A percentile compares a stretch with the other conserved stretches of the same genome.
These are phyloP conservation scores for Euclidia mi DNA, from an alignment of 2,888 invertebrate species.

Conservation along the genomic window DNA sequence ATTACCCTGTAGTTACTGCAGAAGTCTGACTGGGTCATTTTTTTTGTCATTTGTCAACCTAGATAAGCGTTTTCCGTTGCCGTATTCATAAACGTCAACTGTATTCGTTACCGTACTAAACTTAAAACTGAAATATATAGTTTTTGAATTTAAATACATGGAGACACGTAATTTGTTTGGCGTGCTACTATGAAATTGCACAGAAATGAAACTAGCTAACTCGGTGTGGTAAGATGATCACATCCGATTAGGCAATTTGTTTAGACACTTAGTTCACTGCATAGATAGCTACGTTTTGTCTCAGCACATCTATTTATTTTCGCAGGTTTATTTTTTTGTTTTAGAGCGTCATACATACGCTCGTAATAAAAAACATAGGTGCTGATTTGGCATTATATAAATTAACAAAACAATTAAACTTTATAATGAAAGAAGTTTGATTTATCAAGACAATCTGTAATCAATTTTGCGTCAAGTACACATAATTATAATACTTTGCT, in stretches of 20 bases:
- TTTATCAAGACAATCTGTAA: no score
- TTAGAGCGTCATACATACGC: no score
- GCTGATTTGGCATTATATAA: no score
- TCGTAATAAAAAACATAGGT: no score
- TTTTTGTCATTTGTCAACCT: constrained; percentile 6
- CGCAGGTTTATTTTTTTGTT: constrained; percentile 9
- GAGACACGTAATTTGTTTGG: constrained; percentile 34
- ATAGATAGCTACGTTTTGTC: constrained; percentile 20
- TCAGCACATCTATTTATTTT: neutral
- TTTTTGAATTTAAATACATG: constrained; percentile 34
- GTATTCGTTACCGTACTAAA: constrained; percentile 17
- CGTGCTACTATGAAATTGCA: constrained; percentile 31
- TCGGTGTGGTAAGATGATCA: constrained; percentile 54
- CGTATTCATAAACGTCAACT: constrained; percentile 29
- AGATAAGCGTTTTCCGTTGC: constrained; percentile 18
- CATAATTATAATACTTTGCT: no score
- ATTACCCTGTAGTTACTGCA: neutral
- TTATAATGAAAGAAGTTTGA: no score
- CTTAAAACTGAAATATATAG: constrained; percentile 30
- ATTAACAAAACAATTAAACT: no score
- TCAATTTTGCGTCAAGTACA: no score
- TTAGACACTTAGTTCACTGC: constrained; percentile 45
- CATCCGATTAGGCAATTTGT: constrained; percentile 67
- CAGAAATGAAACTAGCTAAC: constrained; percentile 23
- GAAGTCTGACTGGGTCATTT: neutral